These are phyloP conservation scores for Pterostichus madidus DNA, from an alignment of 2,888 invertebrate genomes.

Conservation along the genomic window DNA sequence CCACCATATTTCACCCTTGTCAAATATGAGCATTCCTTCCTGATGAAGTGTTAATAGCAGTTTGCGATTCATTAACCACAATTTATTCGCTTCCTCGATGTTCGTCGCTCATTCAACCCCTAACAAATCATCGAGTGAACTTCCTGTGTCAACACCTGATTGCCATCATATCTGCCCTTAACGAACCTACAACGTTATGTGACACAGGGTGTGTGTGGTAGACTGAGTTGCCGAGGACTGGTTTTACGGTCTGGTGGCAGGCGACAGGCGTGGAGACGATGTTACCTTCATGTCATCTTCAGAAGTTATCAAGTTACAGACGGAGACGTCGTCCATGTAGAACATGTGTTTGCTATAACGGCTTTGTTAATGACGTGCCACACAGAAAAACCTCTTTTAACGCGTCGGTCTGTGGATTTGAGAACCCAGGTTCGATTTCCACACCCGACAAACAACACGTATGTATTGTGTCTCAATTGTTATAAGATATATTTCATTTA, in stretches of 20 bases:
- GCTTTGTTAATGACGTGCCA: no score
- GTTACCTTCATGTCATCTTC: slow-evolving; percentile 7
- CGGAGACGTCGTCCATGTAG: not conserved
- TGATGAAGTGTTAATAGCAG: not conserved
- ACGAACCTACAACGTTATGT: not conserved
- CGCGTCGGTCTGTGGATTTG: no score
- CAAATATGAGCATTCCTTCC: no score
- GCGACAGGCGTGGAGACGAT: not conserved
- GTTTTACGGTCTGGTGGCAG: slow-evolving; percentile 5
- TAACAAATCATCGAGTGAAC: not conserved
- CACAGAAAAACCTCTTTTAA: no score
- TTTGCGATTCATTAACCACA: not conserved
- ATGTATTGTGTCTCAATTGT: no score
- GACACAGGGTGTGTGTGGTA: not conserved
- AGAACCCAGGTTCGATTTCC: no score
- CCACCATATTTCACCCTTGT: not conserved
- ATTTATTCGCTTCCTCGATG: not conserved
- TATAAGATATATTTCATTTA: no score
- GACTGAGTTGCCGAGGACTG: not conserved
- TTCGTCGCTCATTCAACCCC: not conserved
- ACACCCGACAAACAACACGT: no score
- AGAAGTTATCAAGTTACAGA: not conserved
- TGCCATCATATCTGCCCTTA: not conserved
- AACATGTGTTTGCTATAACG: slow-evolving; percentile 15
- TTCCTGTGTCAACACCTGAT: slow-evolving; percentile 27